phyloP scores from a whole-genome alignment of 1,140 invertebrate genomes.

The Babylonia areolata region DNA sequence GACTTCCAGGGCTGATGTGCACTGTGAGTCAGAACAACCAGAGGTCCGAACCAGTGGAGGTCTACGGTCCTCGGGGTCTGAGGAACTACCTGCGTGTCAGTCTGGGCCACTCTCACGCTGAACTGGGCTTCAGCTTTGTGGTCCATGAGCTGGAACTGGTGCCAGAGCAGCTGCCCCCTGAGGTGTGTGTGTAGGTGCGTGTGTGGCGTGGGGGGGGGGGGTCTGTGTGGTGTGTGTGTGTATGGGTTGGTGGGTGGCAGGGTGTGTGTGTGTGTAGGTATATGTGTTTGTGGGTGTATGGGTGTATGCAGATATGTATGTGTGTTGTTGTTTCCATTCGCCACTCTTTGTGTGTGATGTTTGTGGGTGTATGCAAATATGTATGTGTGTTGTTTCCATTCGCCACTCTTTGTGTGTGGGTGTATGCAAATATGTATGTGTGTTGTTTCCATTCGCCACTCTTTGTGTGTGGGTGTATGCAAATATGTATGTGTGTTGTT shows the following conservation, averaged over 20 bases:
- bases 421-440: too few species aligned
- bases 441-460: too few species aligned
- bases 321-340: too few species aligned
- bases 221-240: background rate
- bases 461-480: too few species aligned
- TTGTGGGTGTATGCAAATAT: too few species aligned
- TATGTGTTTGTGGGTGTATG: background rate
- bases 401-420: too few species aligned
- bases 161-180: constrained; percentile 66
- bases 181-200: constrained; percentile 59
- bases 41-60: constrained; percentile 65
- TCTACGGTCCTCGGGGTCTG: constrained; percentile 76
- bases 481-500: too few species aligned
- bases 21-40: constrained; percentile 73
- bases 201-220: background rate
- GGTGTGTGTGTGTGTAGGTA: background rate
- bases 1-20: constrained; percentile 77
- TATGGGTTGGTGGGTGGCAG: background rate
- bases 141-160: constrained; percentile 75
- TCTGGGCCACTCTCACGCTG: constrained; percentile 71
- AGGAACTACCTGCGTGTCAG: constrained; percentile 69
- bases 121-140: constrained; percentile 70
- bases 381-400: too few species aligned
- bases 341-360: background rate
- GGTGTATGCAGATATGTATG: too few species aligned